Evolutionary conservation across 2,113 vertebrate genomes (phyloP).

Genomic region (Noturus placidus): DNA sequence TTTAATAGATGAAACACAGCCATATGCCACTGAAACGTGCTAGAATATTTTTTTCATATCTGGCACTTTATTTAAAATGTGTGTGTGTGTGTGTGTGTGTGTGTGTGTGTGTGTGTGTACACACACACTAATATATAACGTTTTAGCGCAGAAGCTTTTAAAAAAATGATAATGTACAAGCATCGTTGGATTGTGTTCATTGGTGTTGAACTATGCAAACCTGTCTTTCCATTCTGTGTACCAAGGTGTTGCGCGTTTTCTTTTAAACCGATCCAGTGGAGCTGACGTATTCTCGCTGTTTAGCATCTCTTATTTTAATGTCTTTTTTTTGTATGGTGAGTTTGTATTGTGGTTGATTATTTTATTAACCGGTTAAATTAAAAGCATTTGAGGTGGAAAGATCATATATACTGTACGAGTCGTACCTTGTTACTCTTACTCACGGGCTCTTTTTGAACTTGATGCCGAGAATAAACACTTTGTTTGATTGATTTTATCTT

Average conservation of each 20-base stretch:
- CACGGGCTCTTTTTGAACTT: not conserved
- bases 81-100: no score
- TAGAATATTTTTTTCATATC: not conserved
- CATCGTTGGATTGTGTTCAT: slow-evolving; percentile 7
- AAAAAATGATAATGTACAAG: not conserved
- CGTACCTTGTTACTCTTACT: not conserved
- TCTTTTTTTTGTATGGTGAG: slow-evolving; percentile 51
- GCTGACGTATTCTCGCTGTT: slow-evolving; percentile 49
- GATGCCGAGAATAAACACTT: not conserved
- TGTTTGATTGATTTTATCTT: no score
- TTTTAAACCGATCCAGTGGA: slow-evolving; percentile 49
- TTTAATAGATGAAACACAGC: not conserved
- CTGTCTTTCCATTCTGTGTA: slow-evolving; percentile 38
- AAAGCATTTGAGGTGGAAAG: slow-evolving; percentile 66
- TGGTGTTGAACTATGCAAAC: slow-evolving; percentile 60
- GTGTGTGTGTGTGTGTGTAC: no score
- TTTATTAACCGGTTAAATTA: slow-evolving; percentile 68
- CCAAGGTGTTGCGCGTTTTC: slow-evolving; percentile 28
- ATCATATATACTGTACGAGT: not conserved
- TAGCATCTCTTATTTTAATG: slow-evolving; percentile 59
- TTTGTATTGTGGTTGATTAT: slow-evolving; percentile 64
- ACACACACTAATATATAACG: not conserved
- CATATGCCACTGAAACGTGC: not conserved
- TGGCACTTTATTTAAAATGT: not conserved
- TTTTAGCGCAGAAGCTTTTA: slow-evolving; percentile 7